A percentile compares a stretch with the other conserved stretches of the same genome.
Conservation (phyloP, 1,140 invertebrate genomes). For the Lepidurus arcticus region DNA sequence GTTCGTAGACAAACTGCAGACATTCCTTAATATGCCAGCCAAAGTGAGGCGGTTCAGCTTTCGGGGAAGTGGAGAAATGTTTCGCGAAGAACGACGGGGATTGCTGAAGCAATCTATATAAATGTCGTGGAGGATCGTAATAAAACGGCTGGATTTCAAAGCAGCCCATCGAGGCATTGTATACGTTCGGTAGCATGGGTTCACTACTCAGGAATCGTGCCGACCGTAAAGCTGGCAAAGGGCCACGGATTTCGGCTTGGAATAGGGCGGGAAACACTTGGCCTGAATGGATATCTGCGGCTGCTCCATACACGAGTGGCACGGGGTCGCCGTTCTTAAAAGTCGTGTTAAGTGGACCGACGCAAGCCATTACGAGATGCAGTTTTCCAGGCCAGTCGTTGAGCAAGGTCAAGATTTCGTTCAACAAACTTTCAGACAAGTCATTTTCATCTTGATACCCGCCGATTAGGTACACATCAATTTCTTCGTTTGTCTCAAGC, state of each 20-base stretch:
- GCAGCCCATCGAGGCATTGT: conserved; percentile 5
- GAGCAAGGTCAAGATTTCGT: conserved; percentile 37
- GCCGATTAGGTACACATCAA: conserved; percentile 38
- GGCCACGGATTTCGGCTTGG: conserved; percentile 35
- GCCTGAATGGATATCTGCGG: conserved; percentile 32
- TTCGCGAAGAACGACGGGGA: conserved; percentile 35
- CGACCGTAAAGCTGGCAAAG: conserved; percentile 35
- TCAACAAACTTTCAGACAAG: conserved; percentile 35
- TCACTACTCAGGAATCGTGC: conserved; percentile 35
- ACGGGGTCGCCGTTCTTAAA: conserved; percentile 25
- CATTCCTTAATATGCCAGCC: conserved; percentile 36
- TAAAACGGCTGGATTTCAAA: conserved; percentile 36
- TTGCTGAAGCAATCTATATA: conserved; percentile 35
- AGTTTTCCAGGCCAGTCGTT: conserved; percentile 32
- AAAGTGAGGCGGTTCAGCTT: conserved; percentile 38
- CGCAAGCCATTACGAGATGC: conserved; percentile 35
- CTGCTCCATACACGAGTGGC: conserved; percentile 37
- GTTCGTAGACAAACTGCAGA: conserved; percentile 37
- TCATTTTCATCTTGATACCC: conserved; percentile 35
- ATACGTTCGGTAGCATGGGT: conserved; percentile 3
- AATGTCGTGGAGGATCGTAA: conserved; percentile 33
- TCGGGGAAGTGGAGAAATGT: conserved; percentile 39
- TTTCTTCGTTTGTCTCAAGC: conserved; percentile 16
- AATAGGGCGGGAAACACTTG: conserved; percentile 36
- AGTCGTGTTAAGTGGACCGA: conserved; percentile 36